phyloP scores from a whole-genome alignment of 2,888 invertebrate genomes.

The Zaprionus lineosus region DNA sequence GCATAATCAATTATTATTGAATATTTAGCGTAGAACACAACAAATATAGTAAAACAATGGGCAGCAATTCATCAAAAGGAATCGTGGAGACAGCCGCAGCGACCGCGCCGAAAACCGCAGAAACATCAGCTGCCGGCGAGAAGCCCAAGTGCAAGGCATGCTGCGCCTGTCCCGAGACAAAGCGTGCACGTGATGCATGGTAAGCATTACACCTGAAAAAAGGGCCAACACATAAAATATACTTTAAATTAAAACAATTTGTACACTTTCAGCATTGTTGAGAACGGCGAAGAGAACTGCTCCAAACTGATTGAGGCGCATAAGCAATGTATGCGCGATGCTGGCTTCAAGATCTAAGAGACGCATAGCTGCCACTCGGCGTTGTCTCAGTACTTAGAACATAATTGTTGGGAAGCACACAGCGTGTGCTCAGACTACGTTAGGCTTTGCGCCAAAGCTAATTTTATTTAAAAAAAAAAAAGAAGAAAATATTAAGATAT shows the following conservation, averaged over 20 bases:
- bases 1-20: conserved; percentile 1
- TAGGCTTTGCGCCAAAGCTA: not conserved
- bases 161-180: conserved; percentile 98
- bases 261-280: conserved; percentile 89
- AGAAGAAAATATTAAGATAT: too few relatives aligned
- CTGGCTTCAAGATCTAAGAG: conserved; percentile 96
- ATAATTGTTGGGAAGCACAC: not conserved
- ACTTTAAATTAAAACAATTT: too few relatives aligned
- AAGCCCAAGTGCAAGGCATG: conserved; percentile 95
- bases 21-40: too few relatives aligned
- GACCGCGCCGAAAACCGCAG: conserved; percentile 48
- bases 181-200: conserved; percentile 94
- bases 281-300: conserved; percentile 96
- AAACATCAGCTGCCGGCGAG: conserved; percentile 66
- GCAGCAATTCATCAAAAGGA: conserved; percentile 84
- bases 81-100: conserved; percentile 81
- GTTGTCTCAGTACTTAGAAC: not conserved
- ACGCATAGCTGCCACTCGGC: not conserved
- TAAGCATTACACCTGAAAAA: conserved; percentile 82
- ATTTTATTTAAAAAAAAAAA: not conserved
- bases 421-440: conserved; percentile 4
- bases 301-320: conserved; percentile 95
- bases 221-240: not conserved
- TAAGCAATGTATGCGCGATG: conserved; percentile 96
- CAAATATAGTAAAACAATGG: conserved; percentile 82